Conservation (phyloP, 2,797 vertebrate species). For the Hafferia zeledoni region DNA sequence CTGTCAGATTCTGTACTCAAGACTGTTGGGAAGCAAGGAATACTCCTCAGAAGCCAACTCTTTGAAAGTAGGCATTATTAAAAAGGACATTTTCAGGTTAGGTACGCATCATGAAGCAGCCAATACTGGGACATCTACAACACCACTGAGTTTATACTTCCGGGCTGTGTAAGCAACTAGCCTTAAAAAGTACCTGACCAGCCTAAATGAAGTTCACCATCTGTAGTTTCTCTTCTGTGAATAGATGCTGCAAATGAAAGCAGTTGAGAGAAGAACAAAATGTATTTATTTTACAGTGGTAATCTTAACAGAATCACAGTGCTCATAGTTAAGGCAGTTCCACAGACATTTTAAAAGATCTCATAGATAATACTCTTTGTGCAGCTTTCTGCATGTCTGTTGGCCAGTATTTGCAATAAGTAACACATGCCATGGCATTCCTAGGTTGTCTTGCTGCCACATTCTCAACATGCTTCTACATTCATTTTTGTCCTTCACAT, state of each 20-base stretch:
- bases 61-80: not conserved
- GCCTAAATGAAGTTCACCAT: not conserved
- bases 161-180: not conserved
- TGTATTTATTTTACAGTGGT: not conserved
- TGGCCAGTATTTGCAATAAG: not conserved
- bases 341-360: not conserved
- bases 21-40: not conserved
- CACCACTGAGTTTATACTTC: not conserved
- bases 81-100: not conserved
- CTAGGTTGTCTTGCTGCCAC: not conserved
- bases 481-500: not conserved
- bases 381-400: not conserved
- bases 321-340: not conserved
- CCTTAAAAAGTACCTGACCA: not conserved
- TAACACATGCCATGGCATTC: not conserved
- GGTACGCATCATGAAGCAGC: not conserved
- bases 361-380: not conserved
- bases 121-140: not conserved
- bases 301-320: not conserved
- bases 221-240: not conserved
- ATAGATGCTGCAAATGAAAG: not conserved
- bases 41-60: not conserved
- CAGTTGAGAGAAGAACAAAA: not conserved
- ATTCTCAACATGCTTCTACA: not conserved
- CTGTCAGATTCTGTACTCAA: not conserved